These are phyloP conservation scores for Cercocebus atys DNA, from an alignment of 2,113 vertebrate species.

Conservation along the genomic window DNA sequence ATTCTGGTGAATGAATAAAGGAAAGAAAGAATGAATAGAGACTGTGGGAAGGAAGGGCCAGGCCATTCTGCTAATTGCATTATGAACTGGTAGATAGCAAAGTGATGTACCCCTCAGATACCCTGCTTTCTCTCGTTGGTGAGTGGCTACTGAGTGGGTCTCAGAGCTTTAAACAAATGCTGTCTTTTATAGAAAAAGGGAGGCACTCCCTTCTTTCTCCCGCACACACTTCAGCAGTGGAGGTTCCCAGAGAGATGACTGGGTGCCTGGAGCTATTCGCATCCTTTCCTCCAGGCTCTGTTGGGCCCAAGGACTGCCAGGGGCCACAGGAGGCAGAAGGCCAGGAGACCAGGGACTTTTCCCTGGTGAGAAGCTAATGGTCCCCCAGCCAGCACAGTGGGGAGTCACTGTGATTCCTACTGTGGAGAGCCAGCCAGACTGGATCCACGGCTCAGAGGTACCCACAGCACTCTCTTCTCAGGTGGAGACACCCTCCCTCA, in stretches of 20 bases:
- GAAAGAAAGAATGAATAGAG: conserved; percentile 43
- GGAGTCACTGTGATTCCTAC: not conserved
- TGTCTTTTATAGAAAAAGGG: not conserved
- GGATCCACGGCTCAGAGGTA: not conserved
- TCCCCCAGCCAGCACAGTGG: not conserved
- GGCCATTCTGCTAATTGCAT: not conserved
- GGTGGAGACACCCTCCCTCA: not conserved
- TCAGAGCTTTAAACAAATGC: not conserved
- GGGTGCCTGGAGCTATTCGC: not conserved
- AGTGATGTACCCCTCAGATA: conserved; percentile 1
- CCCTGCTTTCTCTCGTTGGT: not conserved
- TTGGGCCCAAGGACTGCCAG: not conserved
- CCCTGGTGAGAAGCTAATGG: not conserved
- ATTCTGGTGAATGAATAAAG: conserved; percentile 56
- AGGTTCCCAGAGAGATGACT: not conserved
- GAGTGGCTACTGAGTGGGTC: not conserved
- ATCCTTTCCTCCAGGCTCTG: not conserved
- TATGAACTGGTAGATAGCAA: not conserved
- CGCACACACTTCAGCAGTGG: not conserved
- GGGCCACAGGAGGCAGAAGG: not conserved
- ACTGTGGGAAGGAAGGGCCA: conserved; percentile 36
- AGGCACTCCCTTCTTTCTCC: not conserved
- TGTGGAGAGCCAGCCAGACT: not conserved
- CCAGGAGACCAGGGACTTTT: not conserved
- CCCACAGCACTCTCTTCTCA: not conserved